Base-by-base conservation (phyloP, 2,888 invertebrate genomes). In the Drosophila trichaetosa region DNA sequence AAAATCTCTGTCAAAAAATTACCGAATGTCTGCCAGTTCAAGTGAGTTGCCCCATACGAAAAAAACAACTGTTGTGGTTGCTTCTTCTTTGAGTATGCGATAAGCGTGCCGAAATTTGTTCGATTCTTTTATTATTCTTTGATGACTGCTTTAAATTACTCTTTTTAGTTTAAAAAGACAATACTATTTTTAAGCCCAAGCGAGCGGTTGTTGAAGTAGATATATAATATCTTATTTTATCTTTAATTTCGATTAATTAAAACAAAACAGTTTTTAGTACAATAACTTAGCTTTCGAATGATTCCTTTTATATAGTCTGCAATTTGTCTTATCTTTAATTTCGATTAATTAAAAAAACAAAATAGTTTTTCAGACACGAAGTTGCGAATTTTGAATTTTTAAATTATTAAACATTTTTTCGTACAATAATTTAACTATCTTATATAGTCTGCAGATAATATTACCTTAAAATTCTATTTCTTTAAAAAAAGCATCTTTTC, bases 1-100 rank as follows among this genome's bases (percentile, higher is more conserved):
- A 95, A 86, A 95, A 95, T 85, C 93, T 96, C 27, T 94, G 94
- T 87, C 94, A 94, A 67, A 96, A 96, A 93, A 95, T 96, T 75
- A 94, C 95, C 84, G 94, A 94, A 81, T 95, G 95, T 91, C 93
- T 96, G 61, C 94, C 95, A 4, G 92, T 96, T 64, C 94, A 94
- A 93, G 96, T 95, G 91, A 91, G 92, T 91, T 65, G 1, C 13
- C 13, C 13, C 46, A 5, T 13, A 34, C 31, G 29, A 31, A 31
- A 38, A 21, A 18, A 58, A 36, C 29, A 46, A 46, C 46, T 46
- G 46, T 46, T 46, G 46, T 46, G 16, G 46, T 46, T 16, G 24
- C 24, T 8, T 46, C 16, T 46, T 24, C 7, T 24, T 42, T 5
- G 16, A 46, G 13, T 24, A 16, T 21, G 13, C 42, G 21, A 21